Evolutionary conservation across 2,797 vertebrate species (phyloP).

Genomic region (Crax fasciolata): DNA sequence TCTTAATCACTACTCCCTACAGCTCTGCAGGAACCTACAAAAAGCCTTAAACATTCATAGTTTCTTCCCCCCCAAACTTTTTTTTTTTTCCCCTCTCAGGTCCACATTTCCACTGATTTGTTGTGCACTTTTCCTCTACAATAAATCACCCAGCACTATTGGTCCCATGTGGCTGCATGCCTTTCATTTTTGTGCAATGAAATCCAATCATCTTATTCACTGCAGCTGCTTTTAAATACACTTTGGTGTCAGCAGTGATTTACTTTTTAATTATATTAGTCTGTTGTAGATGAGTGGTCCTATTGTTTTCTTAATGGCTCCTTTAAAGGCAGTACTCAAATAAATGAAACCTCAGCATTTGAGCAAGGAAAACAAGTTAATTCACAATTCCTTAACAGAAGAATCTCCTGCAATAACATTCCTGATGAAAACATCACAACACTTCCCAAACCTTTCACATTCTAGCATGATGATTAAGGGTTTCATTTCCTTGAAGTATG

Average conservation of each 20-base stretch:
- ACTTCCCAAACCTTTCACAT: background rate
- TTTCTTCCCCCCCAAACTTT: background rate
- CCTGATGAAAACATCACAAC: background rate
- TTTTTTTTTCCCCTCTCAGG: background rate
- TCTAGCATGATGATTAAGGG: background rate
- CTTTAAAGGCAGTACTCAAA: constrained; percentile 44
- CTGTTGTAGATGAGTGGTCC: constrained; percentile 48
- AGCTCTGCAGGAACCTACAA: background rate
- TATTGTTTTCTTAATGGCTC: constrained; percentile 52
- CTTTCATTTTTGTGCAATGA: constrained; percentile 55
- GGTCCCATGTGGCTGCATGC: constrained; percentile 14
- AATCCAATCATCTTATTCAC: constrained; percentile 44
- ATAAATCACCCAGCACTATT: constrained; percentile 51
- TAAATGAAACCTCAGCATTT: constrained; percentile 42
- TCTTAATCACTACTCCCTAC: background rate
- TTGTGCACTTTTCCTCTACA: background rate
- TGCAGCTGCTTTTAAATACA: constrained; percentile 72
- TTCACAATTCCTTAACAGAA: background rate
- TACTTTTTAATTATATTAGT: constrained; percentile 67
- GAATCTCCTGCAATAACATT: constrained; percentile 3
- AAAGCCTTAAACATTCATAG: background rate
- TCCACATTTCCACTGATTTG: constrained; percentile 30
- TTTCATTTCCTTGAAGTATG: background rate
- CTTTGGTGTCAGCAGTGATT: constrained; percentile 63
- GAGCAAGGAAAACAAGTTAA: constrained; percentile 11